phyloP scores from a whole-genome alignment of 1,140 invertebrate species.

The Zophobas morio region DNA sequence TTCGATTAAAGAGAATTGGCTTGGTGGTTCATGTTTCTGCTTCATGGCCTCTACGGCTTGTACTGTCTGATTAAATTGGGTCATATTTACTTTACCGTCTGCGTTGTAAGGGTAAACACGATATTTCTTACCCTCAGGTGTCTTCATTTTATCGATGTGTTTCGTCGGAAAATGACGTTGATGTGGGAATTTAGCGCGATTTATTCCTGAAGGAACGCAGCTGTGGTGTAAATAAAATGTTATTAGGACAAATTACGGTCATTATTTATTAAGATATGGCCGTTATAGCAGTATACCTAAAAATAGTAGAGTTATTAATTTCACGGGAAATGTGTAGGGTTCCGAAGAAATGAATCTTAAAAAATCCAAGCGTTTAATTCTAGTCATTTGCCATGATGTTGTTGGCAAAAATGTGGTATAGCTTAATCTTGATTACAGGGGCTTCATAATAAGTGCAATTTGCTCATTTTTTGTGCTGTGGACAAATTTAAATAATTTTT shows the following conservation, averaged over 20 bases:
- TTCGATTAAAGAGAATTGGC: slow-evolving; percentile 1
- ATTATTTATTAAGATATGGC: too few relatives aligned
- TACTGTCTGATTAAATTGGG: slow-evolving; percentile 33
- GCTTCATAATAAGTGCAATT: too few relatives aligned
- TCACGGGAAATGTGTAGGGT: too few relatives aligned
- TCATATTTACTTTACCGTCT: slow-evolving; percentile 28
- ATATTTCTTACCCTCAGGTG: slow-evolving; percentile 30
- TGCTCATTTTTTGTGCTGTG: too few relatives aligned
- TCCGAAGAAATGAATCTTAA: too few relatives aligned
- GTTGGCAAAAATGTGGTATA: too few relatives aligned
- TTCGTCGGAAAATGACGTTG: neutral
- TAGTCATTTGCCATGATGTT: too few relatives aligned
- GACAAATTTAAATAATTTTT: too few relatives aligned
- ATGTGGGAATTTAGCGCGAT: neutral
- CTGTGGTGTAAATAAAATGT: neutral
- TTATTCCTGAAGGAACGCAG: neutral
- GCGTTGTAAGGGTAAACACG: slow-evolving; percentile 1
- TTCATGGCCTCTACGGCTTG: slow-evolving; percentile 1
- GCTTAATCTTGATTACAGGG: too few relatives aligned
- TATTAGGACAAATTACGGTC: neutral
- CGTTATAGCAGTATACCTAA: too few relatives aligned
- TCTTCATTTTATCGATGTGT: slow-evolving; percentile 14
- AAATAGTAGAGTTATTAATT: too few relatives aligned
- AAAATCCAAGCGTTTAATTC: too few relatives aligned
- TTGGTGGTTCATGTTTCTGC: slow-evolving; percentile 3